A percentile compares a stretch with the other conserved stretches of the same genome.
These are phyloP conservation scores for Cylloceria caligata DNA, from an alignment of 2,888 invertebrate species.

Conservation along the genomic window DNA sequence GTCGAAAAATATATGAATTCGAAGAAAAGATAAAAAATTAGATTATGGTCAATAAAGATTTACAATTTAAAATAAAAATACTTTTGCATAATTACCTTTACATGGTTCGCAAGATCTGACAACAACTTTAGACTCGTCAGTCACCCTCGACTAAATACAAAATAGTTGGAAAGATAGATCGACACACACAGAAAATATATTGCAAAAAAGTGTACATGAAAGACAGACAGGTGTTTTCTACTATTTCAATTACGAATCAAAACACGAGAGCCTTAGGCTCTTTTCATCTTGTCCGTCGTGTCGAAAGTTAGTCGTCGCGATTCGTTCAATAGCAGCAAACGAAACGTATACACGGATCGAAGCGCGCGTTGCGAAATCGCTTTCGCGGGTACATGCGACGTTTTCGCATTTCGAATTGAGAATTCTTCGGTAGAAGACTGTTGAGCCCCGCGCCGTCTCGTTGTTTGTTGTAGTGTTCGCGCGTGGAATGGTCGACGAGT, in stretches of 20 bases:
- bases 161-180: constrained; percentile 24
- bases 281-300: constrained; percentile 39
- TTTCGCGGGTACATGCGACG: constrained; percentile 30
- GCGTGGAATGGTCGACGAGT: constrained; percentile 14
- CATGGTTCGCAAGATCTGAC: neutral
- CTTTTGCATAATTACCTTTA: neutral
- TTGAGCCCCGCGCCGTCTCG: neutral
- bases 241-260: constrained; percentile 73
- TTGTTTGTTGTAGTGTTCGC: constrained; percentile 27
- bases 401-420: constrained; percentile 50
- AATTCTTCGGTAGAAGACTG: constrained; percentile 7
- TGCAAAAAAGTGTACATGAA: constrained; percentile 19
- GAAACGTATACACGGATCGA: constrained; percentile 11
- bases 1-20: too few relatives aligned
- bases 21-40: too few relatives aligned
- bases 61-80: neutral
- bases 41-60: too few relatives aligned
- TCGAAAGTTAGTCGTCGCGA: constrained; percentile 8
- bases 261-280: constrained; percentile 68
- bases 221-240: constrained; percentile 74
- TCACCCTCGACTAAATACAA: constrained; percentile 2
- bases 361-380: constrained; percentile 57
- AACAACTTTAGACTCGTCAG: neutral
- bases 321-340: constrained; percentile 32
- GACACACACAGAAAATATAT: constrained; percentile 40